Conservation (phyloP, 2,888 invertebrate species). For the Eupelmus urozonus region DNA sequence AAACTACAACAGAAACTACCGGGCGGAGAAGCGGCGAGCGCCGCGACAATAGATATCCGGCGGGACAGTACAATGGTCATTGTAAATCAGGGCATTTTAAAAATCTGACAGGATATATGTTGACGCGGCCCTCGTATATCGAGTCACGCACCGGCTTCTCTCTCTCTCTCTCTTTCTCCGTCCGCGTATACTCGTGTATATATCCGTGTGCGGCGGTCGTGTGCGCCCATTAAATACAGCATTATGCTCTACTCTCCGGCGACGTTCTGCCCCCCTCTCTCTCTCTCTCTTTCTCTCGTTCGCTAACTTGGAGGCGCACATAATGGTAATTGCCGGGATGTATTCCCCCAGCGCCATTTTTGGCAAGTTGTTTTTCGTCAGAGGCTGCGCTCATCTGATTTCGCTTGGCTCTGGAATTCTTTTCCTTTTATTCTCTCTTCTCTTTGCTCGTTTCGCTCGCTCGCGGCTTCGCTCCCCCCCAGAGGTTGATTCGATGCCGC, state of each 20-base stretch:
- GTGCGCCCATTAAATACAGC: slow-evolving; percentile 74
- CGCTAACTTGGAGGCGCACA: slow-evolving; percentile 62
- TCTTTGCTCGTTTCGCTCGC: background rate
- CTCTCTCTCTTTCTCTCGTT: slow-evolving; percentile 12
- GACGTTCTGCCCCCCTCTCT: background rate
- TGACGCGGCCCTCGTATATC: slow-evolving; percentile 74
- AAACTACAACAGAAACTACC: slow-evolving; percentile 43
- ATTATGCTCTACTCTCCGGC: slow-evolving; percentile 70
- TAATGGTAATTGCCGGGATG: slow-evolving; percentile 73
- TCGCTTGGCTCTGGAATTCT: background rate
- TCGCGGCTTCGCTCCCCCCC: background rate
- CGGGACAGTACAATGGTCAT: slow-evolving; percentile 72
- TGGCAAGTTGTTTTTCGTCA: slow-evolving; percentile 71
- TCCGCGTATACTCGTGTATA: background rate
- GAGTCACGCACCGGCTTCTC: slow-evolving; percentile 68
- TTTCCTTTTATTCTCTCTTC: background rate
- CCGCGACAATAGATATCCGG: slow-evolving; percentile 70
- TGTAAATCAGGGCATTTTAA: slow-evolving; percentile 76
- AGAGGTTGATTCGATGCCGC: slow-evolving; percentile 14
- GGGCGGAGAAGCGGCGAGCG: slow-evolving; percentile 32
- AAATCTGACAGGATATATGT: slow-evolving; percentile 75
- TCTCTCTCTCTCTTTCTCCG: slow-evolving; percentile 12
- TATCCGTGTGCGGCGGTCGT: slow-evolving; percentile 10
- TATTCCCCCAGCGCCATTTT: slow-evolving; percentile 71
- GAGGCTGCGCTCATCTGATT: slow-evolving; percentile 38